Evolutionary conservation across 2,888 invertebrate species (phyloP), one percentile per base, ranked within the genome.

Genomic region (Andrena haemorrhoa): DNA sequence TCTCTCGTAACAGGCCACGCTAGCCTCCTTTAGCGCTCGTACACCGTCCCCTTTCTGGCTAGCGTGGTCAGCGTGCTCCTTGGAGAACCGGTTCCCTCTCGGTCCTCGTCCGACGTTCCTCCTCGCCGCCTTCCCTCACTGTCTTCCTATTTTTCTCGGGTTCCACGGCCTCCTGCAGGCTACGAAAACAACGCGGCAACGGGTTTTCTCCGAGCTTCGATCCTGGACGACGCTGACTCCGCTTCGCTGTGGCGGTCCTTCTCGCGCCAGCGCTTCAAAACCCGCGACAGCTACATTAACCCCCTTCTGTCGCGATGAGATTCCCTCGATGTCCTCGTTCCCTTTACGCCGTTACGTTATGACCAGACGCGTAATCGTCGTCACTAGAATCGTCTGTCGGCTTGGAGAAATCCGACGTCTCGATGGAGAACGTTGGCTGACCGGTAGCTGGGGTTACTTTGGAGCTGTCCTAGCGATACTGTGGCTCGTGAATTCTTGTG

Each of bases 1-100:
- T 89, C 85, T 83, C 88, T 89, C 89, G 89, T 89, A 88, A 91
- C 88, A 87, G 87, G 79, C 89, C 89, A 88, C 90, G 89, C 89
- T 89, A 88, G 89, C 87, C 90, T 88, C 88, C 84, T 92, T 89
- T 86, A 86, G 76, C 80, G 66, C 85, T 75, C 82, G 79, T 80
- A 66, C 66, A 56, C 77, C 75, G 80, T 78, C 75, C 66, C 71
- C 68, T 60, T 75, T 76, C 65, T 74, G 61, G 56, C 26, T 58
- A 68, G 66, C 69, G 60, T 74, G 71, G 74, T 82, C 79, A 72
- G 78, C 82, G 85, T 76, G 75, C 73, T 79, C 76, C 86, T 83
- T 73, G 72, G 64, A 79, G 70, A 85, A 88, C 87, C 87, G 86
- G 88, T 86, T 83, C 71, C 49, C 66, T 16, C 66, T 35, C 77